Conservation (phyloP, 53 echinoderm and acorn worm genomes). For the Hippasteria phrygiana region DNA sequence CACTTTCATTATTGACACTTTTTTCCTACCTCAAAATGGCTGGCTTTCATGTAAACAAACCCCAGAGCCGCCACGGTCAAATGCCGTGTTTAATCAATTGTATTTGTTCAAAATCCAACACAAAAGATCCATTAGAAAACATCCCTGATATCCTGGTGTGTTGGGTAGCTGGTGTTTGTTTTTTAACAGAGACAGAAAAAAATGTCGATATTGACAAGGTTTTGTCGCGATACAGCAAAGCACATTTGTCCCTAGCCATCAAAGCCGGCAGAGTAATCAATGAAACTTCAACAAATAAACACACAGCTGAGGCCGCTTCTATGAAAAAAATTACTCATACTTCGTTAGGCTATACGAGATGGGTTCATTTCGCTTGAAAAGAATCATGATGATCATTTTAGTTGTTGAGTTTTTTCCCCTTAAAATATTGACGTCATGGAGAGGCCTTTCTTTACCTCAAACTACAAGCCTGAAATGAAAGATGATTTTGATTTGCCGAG, state of each 20-base stretch:
- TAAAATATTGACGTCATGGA: no score
- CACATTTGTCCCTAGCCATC: background rate
- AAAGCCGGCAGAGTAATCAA: background rate
- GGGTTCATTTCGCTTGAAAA: background rate
- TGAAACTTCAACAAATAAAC: slow-evolving; percentile 6
- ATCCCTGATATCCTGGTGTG: background rate
- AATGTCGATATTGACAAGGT: slow-evolving; percentile 22
- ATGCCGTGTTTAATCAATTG: slow-evolving; percentile 49
- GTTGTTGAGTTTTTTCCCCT: background rate
- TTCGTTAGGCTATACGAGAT: background rate
- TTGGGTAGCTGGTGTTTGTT: background rate
- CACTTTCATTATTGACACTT: slow-evolving; percentile 56
- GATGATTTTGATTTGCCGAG: slow-evolving; percentile 4
- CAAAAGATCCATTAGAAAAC: background rate
- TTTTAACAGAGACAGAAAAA: background rate
- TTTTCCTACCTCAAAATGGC: slow-evolving; percentile 6
- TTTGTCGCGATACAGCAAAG: background rate
- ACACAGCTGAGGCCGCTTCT: background rate
- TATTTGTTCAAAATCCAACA: slow-evolving; percentile 22
- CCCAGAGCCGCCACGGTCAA: slow-evolving; percentile 14
- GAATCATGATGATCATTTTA: background rate
- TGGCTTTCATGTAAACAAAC: slow-evolving; percentile 5
- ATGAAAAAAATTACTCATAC: background rate
- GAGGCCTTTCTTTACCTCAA: background rate
- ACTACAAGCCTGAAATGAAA: slow-evolving; percentile 4